phyloP scores from a whole-genome alignment of 2,888 invertebrate genomes.

The Coenonympha glycerion region DNA sequence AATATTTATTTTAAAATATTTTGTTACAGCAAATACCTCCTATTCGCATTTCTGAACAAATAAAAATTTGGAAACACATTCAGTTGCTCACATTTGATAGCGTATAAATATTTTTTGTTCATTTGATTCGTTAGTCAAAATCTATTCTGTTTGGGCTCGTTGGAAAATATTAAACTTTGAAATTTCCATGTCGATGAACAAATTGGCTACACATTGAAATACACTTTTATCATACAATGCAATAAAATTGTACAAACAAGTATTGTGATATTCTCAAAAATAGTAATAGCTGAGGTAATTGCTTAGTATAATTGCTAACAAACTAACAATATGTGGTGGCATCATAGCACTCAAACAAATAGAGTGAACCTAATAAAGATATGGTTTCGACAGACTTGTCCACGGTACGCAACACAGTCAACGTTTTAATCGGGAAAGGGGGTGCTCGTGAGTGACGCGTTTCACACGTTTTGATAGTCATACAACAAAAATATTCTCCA shows the following conservation, averaged over 20 bases:
- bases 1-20: too few relatives aligned
- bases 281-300: too few relatives aligned
- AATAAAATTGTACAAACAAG: constrained; percentile 24
- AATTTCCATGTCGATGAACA: constrained; percentile 17
- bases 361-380: too few relatives aligned
- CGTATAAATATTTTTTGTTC: constrained; percentile 25
- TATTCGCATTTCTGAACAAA: not conserved
- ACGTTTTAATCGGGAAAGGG: too few relatives aligned
- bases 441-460: too few relatives aligned
- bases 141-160: constrained; percentile 21
- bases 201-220: constrained; percentile 24
- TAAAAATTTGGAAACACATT: constrained; percentile 1
- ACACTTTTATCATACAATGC: constrained; percentile 18
- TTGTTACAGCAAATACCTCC: not conserved
- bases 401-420: too few relatives aligned
- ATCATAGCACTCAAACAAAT: too few relatives aligned
- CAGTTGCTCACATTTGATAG: constrained; percentile 21
- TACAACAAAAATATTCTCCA: too few relatives aligned
- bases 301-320: too few relatives aligned
- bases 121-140: constrained; percentile 26
- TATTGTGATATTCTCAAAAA: not conserved
- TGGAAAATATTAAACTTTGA: constrained; percentile 24
- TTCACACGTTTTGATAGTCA: too few relatives aligned
- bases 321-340: too few relatives aligned
- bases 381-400: too few relatives aligned